Evolutionary conservation across 53 echinoderm and acorn worm genomes (phyloP), one percentile per base, ranked within the genome.

Genomic region (Antedon mediterranea): DNA sequence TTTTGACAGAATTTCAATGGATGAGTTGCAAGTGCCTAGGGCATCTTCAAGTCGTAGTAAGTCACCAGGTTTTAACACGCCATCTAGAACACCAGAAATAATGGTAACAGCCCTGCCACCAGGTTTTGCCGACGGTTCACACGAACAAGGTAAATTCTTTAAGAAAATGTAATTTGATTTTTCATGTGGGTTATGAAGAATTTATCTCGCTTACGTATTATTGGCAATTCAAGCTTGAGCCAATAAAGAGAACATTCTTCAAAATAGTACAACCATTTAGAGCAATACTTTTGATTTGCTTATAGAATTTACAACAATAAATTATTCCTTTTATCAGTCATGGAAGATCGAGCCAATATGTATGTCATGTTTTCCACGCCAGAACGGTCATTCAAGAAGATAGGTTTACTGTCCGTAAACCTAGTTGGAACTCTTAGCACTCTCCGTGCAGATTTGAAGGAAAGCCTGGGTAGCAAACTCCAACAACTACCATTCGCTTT

Each of bases 341-440:
- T 57, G 29, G 92, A 97, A 29, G 92, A 91, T 75, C 78, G 85
- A 14, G 72, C 77, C 28, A 43, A 73, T 70, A 85, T 97, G 88
- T 74, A 79, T 34, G 75, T 97, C 28, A 97, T 92, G 88, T 80
- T 89, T 31, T 89, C 82, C 82, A 97, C 88, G 72, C 14, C 73
- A 3, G 98, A 97, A 29, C 89, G 88, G 8, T 87, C 92, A 0
- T 97, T 97, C 86, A 85, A 85, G 83, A 89, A 90, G 82, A 77
- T 97, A 15, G 90, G 92, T 28, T 43, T 76, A 32, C 42, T 88
- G 30, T 43, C 85, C 6, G 88, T 88, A 76, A 97, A 91, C 85
- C 79, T 81, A 78, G 89, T 91, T 11, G 98, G 98, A 72, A 97
- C 85, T 8, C 44, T 92, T 32, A 37, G 73, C 26, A 84, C 86